Evolutionary conservation across 2,797 vertebrate genomes (phyloP).

Genomic region (Eutrigla gurnardus): DNA sequence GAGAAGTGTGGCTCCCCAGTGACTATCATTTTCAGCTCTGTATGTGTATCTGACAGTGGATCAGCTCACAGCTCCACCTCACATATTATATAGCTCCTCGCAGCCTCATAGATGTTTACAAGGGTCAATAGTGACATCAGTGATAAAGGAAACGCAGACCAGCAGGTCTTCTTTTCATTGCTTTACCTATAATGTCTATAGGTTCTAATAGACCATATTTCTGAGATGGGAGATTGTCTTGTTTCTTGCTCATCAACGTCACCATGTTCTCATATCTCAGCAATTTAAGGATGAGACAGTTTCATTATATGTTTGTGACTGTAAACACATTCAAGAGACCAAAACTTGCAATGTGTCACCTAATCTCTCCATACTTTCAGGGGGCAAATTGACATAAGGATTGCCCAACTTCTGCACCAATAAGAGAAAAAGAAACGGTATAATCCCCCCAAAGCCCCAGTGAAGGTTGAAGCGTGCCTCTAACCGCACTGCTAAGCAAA

Average conservation of each 20-base stretch:
- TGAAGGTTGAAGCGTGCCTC: no score
- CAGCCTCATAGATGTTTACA: slow-evolving; percentile 67
- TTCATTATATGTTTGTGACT: background rate
- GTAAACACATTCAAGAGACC: background rate
- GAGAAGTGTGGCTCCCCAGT: slow-evolving; percentile 57
- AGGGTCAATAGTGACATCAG: slow-evolving; percentile 71
- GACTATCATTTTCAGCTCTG: slow-evolving; percentile 69
- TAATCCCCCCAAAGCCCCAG: no score
- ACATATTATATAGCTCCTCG: slow-evolving; percentile 56
- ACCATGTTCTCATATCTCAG: background rate
- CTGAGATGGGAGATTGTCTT: background rate
- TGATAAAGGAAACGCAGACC: slow-evolving; percentile 61
- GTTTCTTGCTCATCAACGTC: background rate
- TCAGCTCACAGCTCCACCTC: slow-evolving; percentile 61
- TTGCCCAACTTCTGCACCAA: no score
- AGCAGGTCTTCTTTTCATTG: background rate
- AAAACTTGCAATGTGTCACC: background rate
- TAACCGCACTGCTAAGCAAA: no score
- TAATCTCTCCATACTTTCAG: background rate
- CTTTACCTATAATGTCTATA: background rate
- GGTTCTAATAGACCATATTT: background rate
- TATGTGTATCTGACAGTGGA: slow-evolving; percentile 70
- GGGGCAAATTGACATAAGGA: no score
- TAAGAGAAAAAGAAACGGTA: no score
- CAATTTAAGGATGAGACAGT: background rate